Conservation (phyloP, 2,113 vertebrate genomes). For the Raphicerus campestris region DNA sequence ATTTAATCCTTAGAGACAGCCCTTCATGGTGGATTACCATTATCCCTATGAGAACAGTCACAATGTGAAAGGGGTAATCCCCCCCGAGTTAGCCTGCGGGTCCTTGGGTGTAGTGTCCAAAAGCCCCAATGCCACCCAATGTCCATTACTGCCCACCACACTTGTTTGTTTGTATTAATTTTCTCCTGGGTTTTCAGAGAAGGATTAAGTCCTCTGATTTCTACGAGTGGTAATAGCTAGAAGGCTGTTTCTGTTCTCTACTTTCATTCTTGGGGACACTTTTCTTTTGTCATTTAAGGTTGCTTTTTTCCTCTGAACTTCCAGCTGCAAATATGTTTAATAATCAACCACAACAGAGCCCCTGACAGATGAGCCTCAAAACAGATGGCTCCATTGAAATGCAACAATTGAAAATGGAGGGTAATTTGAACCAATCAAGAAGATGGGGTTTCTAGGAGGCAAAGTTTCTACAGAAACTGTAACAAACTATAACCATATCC, state of each 20-base stretch:
- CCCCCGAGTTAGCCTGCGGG: background rate
- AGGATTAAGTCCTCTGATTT: background rate
- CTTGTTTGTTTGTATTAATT: background rate
- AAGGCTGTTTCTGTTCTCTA: conserved; percentile 8
- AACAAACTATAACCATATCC: conserved; percentile 7
- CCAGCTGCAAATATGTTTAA: conserved; percentile 57
- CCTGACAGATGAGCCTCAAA: conserved; percentile 43
- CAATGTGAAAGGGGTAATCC: background rate
- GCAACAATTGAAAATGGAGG: conserved; percentile 16
- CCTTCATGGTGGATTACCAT: background rate
- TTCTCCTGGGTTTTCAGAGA: background rate
- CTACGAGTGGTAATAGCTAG: background rate
- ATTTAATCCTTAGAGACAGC: background rate
- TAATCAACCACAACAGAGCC: conserved; percentile 22
- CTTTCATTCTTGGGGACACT: conserved; percentile 25
- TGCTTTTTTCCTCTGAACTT: background rate
- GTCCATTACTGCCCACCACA: rapidly evolving
- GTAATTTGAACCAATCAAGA: conserved; percentile 56
- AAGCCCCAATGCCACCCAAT: background rate
- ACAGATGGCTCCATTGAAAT: conserved; percentile 52
- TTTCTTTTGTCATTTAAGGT: conserved; percentile 31
- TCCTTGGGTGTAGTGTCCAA: background rate
- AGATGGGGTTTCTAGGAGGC: conserved; percentile 33
- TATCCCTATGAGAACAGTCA: background rate
- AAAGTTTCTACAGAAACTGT: conserved; percentile 47